Percentiles rank a stretch among this genome's conserved stretches.
Conservation (phyloP, 2,113 vertebrate species). For the Cynocephalus volans region DNA sequence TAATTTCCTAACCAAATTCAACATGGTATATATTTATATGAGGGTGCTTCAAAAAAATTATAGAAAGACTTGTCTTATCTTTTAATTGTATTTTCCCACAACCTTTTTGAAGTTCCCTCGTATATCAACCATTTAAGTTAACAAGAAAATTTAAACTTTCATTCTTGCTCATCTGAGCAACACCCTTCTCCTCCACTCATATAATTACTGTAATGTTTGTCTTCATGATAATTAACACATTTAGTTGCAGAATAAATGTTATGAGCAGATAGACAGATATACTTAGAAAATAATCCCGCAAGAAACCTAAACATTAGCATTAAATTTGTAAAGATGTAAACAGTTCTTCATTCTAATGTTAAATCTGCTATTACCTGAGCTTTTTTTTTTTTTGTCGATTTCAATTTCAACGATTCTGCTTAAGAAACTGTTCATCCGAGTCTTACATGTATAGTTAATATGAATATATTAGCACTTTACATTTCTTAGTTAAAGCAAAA, state of each 20-base stretch:
- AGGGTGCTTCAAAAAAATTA: no score
- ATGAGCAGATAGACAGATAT: not conserved
- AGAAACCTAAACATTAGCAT: not conserved
- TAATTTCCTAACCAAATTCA: conserved; percentile 54
- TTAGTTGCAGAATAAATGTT: not conserved
- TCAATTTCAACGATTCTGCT: not conserved
- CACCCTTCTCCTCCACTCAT: not conserved
- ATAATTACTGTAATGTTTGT: not conserved
- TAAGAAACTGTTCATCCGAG: not conserved
- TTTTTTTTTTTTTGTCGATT: not conserved
- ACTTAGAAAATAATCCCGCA: not conserved
- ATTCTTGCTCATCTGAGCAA: not conserved
- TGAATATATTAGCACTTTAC: not conserved
- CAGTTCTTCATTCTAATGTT: not conserved
- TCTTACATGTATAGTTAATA: not conserved
- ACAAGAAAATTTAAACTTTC: not conserved
- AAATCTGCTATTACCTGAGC: not conserved
- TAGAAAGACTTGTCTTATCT: no score
- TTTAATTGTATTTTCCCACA: no score
- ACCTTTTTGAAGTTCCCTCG: no score
- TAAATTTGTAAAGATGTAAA: not conserved
- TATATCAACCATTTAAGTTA: not conserved
- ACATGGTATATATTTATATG: not conserved
- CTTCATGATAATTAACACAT: not conserved
- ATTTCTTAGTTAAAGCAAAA: not conserved